phyloP scores from a whole-genome alignment of 1,140 invertebrate genomes.

The Heterodera carotae region DNA sequence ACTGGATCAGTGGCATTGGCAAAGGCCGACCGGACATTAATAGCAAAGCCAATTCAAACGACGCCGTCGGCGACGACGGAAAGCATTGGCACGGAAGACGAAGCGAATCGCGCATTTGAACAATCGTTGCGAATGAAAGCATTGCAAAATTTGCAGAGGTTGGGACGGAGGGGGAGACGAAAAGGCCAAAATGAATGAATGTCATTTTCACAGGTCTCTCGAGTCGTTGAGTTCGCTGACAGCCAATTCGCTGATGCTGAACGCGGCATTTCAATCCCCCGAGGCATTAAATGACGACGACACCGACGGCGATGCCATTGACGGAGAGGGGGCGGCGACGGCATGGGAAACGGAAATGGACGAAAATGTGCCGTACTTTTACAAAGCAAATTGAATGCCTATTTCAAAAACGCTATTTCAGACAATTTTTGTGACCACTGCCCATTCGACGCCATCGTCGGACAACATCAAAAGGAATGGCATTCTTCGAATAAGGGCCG shows the following conservation, averaged over 20 bases:
- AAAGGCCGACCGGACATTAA: background rate
- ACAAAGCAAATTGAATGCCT: background rate
- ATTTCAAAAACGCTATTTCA: background rate
- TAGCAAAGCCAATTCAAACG: background rate
- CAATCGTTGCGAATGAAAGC: slow-evolving; percentile 9
- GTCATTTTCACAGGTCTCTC: background rate
- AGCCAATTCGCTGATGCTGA: slow-evolving; percentile 27
- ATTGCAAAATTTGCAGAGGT: slow-evolving; percentile 12
- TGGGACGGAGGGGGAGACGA: too few species aligned
- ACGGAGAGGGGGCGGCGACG: background rate
- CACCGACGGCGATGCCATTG: slow-evolving; percentile 1
- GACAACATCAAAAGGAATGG: background rate
- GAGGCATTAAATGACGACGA: background rate
- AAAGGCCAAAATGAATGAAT: too few species aligned
- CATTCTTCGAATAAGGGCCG: slow-evolving; percentile 18
- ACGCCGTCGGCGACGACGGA: background rate
- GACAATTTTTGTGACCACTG: too few species aligned
- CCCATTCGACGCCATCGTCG: background rate
- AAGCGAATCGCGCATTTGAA: background rate
- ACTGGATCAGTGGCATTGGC: background rate
- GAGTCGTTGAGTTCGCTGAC: slow-evolving; percentile 25
- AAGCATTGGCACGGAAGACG: slow-evolving; percentile 3
- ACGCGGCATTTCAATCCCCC: slow-evolving; percentile 20
- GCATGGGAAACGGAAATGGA: background rate
- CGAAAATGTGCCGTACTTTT: background rate